Percentiles rank a stretch among this genome's conserved stretches.
phyloP scores from a whole-genome alignment of 2,113 vertebrate genomes.

The Myrmecobius fasciatus region DNA sequence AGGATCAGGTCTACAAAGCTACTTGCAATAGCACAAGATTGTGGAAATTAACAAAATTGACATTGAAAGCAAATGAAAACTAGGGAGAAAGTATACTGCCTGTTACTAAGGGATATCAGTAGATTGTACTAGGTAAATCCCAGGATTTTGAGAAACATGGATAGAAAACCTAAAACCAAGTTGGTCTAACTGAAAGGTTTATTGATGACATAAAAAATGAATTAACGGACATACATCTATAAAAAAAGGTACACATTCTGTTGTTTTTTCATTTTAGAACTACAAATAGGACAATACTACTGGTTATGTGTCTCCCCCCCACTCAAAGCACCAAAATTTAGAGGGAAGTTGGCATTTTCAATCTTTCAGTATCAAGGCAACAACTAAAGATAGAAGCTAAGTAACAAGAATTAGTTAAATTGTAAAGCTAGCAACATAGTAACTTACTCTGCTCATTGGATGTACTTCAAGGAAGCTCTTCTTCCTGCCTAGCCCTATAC shows the following conservation, averaged over 20 bases:
- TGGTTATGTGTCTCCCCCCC: not conserved
- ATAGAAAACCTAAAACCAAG: not conserved
- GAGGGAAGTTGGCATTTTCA: not conserved
- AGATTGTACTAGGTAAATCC: conserved; percentile 10
- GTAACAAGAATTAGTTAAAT: not conserved
- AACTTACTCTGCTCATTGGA: not conserved
- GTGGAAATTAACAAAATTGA: conserved; percentile 4
- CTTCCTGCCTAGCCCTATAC: not conserved
- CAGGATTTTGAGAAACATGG: not conserved
- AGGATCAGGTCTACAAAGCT: not conserved
- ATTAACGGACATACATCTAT: not conserved
- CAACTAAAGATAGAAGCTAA: not conserved
- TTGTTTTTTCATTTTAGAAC: not conserved
- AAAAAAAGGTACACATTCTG: not conserved
- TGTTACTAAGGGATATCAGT: not conserved
- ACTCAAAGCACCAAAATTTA: not conserved
- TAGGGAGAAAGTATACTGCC: not conserved
- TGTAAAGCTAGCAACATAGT: not conserved
- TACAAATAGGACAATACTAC: not conserved
- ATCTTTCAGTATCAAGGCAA: not conserved
- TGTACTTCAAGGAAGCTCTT: not conserved
- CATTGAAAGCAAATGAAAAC: not conserved
- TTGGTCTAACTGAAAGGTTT: not conserved
- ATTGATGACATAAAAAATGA: not conserved
- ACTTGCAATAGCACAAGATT: not conserved